Evolutionary conservation across 2,113 vertebrate species (phyloP).

Genomic region (Leucopternis melanops): DNA sequence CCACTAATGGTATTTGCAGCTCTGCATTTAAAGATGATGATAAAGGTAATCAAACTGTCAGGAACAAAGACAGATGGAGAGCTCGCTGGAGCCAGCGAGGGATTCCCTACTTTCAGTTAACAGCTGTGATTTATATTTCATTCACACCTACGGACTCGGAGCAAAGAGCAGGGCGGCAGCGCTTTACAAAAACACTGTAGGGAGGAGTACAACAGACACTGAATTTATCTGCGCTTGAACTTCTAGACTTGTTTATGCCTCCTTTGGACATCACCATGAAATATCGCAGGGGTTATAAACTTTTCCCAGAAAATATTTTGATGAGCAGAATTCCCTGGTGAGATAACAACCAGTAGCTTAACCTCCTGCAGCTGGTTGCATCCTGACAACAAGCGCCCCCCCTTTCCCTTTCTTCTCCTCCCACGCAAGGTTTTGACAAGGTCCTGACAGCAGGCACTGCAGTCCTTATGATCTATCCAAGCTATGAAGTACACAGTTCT

Average conservation of each 20-base stretch:
- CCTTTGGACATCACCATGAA: not conserved
- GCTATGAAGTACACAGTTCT: not conserved
- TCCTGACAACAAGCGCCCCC: fast-evolving
- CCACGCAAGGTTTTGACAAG: not conserved
- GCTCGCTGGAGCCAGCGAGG: not conserved
- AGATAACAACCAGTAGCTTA: not conserved
- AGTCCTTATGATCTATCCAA: not conserved
- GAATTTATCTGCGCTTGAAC: not conserved
- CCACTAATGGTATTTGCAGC: conserved; percentile 18
- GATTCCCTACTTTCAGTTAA: conserved; percentile 1
- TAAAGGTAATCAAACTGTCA: conserved; percentile 36
- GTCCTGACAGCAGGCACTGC: not conserved
- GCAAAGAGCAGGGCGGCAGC: not conserved
- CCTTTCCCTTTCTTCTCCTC: not conserved
- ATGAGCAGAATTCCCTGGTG: not conserved
- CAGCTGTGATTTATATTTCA: not conserved
- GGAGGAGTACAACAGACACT: not conserved
- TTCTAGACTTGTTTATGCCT: not conserved
- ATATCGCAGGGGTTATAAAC: not conserved
- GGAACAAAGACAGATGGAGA: conserved; percentile 1
- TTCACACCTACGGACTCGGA: not conserved
- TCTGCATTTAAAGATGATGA: conserved; percentile 23
- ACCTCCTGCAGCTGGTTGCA: not conserved
- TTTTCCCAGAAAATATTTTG: not conserved
- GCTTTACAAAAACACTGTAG: not conserved